Evolutionary conservation across 2,888 invertebrate species (phyloP).

Genomic region (Germaria angustata): DNA sequence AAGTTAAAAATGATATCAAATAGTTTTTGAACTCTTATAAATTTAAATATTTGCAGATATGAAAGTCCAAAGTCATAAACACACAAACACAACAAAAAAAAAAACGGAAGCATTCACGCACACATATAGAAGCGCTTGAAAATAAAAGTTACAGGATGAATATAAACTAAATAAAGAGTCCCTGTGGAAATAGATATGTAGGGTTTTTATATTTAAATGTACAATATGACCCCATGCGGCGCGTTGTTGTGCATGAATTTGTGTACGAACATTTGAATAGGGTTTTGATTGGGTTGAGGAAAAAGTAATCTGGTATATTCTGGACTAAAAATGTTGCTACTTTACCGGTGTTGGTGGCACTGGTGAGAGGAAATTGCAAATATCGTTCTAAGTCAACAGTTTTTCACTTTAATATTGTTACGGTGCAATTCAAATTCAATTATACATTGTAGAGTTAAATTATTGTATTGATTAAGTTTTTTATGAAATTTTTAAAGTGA

Average conservation of each 20-base stretch:
- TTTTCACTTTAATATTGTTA: too few relatives aligned
- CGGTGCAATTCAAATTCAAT: too few relatives aligned
- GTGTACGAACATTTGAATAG: too few relatives aligned
- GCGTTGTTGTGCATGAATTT: not conserved
- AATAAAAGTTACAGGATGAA: slow-evolving; percentile 13
- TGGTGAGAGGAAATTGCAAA: too few relatives aligned
- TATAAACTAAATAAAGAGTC: slow-evolving; percentile 45
- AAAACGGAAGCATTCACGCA: not conserved
- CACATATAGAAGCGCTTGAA: not conserved
- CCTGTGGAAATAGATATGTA: slow-evolving; percentile 54
- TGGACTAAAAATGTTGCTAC: too few relatives aligned
- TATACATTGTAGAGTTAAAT: too few relatives aligned
- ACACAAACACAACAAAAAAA: slow-evolving; percentile 18
- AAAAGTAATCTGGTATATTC: too few relatives aligned
- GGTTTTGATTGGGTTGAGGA: too few relatives aligned
- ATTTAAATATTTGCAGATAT: slow-evolving; percentile 62
- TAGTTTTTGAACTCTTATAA: slow-evolving; percentile 60
- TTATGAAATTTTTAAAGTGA: too few relatives aligned
- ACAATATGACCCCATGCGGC: slow-evolving; percentile 32
- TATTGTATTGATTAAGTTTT: too few relatives aligned
- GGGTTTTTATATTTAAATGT: slow-evolving; percentile 14
- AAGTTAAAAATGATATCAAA: slow-evolving; percentile 62
- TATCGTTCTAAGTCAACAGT: too few relatives aligned
- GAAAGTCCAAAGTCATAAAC: slow-evolving; percentile 55
- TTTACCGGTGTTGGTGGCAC: too few relatives aligned